Evolutionary conservation across 2,888 invertebrate species (phyloP).

Genomic region (Fragum sueziense): DNA sequence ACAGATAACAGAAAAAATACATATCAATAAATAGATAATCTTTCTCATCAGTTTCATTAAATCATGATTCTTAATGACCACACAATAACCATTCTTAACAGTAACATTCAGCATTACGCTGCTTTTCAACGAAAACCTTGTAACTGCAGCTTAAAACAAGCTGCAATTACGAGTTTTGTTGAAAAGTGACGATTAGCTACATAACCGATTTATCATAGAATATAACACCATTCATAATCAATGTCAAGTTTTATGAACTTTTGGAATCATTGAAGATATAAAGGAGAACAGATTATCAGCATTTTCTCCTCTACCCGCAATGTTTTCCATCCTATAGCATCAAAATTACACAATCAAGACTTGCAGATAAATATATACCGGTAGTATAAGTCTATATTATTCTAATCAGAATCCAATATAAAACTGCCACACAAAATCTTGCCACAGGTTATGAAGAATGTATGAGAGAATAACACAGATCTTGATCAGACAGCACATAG

Average conservation of each 20-base stretch:
- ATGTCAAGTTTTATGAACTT: too few species aligned
- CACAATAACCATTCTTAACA: neutral
- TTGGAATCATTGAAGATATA: neutral
- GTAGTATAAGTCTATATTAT: neutral
- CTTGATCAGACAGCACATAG: neutral
- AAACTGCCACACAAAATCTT: neutral
- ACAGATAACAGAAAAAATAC: neutral
- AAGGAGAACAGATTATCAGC: neutral
- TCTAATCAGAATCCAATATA: neutral
- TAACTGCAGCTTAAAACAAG: too few species aligned
- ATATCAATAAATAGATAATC: neutral
- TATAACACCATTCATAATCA: too few species aligned
- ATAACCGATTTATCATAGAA: neutral
- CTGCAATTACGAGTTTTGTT: neutral
- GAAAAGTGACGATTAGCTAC: neutral
- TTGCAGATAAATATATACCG: neutral
- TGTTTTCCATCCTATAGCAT: neutral
- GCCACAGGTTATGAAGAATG: neutral
- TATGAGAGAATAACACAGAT: neutral
- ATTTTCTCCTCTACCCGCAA: slow-evolving; percentile 7
- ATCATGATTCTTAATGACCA: neutral
- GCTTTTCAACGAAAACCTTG: neutral
- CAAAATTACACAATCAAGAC: neutral
- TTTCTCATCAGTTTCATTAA: neutral
- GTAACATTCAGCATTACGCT: too few species aligned